Evolutionary conservation across 2,888 invertebrate genomes (phyloP), one percentile per base, ranked within the genome.

Genomic region (Cecidostiba fungosa): DNA sequence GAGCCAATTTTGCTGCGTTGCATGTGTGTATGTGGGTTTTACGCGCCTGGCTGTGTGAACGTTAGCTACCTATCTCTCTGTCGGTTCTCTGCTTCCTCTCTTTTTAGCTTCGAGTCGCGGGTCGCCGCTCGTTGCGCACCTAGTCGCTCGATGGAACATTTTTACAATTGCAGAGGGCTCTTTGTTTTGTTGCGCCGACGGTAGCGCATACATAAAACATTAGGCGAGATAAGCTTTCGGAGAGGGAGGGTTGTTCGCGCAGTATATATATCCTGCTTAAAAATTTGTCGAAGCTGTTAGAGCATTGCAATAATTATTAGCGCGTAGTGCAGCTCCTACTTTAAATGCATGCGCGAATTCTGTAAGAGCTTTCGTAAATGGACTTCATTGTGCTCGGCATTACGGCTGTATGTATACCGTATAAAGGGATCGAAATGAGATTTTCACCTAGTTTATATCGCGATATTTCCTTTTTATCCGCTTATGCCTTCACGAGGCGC

Each of bases 71-170:
- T 77, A 73, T 29, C 72, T 16, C 72, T 73, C 79, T 83, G 47
- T 73, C 69, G 76, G 81, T 79, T 78, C 59, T 72, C 62, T 23
- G 59, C 43, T 29, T 36, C 62, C 47, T n/a, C 8, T 26, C 39
- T 72, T 72, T 43, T 72, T 36, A 39, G 72, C 23, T 39, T 72
- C 43, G n/a, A 72, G 72, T 43, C n/a, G 69, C n/a, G 50, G 69
- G 74, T 36, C n/a, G 32, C 39, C 39, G 39, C 80, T 85, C 85
- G 86, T 82, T 84, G 84, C 66, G 85, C 70, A 32, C 70, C 74
- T 78, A 36, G 77, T 79, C 83, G 39, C 83, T 86, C 86, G 87
- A 81, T 83, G 85, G 84, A 78, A 72, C 72, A 77, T 66, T 85
- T 77, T 82, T 77, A 82, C 77, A 82, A 85, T 82, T 85, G 47